phyloP scores from a whole-genome alignment of 2,113 vertebrate genomes.

The Halichoerus grypus region DNA sequence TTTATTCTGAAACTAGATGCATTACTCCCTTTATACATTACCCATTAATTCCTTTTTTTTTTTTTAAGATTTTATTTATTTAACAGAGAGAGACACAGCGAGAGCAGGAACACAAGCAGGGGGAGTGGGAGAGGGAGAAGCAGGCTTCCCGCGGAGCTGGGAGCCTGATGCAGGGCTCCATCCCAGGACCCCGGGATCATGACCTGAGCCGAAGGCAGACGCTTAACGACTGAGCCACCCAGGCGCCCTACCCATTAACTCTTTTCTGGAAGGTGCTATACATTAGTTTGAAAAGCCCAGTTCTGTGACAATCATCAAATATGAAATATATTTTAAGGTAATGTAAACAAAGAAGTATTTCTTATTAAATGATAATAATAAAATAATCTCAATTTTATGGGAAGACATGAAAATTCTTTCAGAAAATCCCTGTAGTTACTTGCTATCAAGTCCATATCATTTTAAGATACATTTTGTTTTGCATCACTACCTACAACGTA shows the following conservation, averaged over 20 bases:
- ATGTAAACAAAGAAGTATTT: background rate
- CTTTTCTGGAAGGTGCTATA: background rate
- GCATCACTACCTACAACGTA: background rate
- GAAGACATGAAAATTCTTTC: background rate
- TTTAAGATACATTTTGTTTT: background rate
- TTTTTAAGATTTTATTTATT: no score
- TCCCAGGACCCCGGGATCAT: no score
- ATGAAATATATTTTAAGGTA: background rate
- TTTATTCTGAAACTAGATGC: background rate
- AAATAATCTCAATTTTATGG: constrained; percentile 2
- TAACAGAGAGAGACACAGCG: no score
- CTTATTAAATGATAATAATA: background rate
- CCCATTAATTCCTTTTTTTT: background rate
- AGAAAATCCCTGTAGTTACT: background rate
- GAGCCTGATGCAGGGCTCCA: no score
- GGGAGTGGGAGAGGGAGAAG: no score
- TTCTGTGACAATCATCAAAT: background rate
- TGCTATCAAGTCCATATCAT: background rate
- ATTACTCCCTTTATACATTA: background rate
- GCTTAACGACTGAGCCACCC: no score
- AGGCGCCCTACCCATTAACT: background rate
- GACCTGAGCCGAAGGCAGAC: no score
- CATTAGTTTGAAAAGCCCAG: background rate
- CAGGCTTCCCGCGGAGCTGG: no score
- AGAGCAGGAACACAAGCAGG: no score